These are phyloP conservation scores for Carcharodon carcharias DNA, from an alignment of 2,797 vertebrate genomes.

Conservation along the genomic window DNA sequence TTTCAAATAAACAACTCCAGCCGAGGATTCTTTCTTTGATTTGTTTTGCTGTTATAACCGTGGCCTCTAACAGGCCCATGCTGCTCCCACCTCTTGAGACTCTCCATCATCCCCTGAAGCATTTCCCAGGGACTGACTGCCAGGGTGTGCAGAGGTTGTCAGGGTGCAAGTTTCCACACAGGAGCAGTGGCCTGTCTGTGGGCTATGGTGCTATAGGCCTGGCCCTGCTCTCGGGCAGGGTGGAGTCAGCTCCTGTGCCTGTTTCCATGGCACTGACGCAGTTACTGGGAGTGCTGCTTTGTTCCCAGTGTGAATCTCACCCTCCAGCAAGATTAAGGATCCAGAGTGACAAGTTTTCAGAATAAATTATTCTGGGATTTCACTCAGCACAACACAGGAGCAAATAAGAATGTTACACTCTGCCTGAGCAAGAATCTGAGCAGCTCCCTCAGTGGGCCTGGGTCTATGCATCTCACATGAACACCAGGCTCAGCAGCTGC, in stretches of 20 bases:
- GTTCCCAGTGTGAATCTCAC: neutral
- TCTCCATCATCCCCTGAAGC: neutral
- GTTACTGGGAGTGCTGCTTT: neutral
- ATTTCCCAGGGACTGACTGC: neutral
- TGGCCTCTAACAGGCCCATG: neutral
- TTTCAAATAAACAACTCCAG: constrained; percentile 16
- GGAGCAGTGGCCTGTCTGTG: neutral
- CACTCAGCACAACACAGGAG: neutral
- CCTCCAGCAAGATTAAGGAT: neutral
- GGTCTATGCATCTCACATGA: neutral
- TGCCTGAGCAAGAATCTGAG: neutral
- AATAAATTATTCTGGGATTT: neutral
- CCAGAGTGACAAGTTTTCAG: neutral
- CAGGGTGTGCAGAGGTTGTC: neutral
- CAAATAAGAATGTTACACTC: neutral
- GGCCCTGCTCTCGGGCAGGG: neutral
- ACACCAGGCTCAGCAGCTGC: neutral
- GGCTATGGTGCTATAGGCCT: no score
- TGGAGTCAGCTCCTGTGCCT: neutral
- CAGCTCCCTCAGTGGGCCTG: neutral
- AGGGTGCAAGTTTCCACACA: neutral
- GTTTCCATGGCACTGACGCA: neutral
- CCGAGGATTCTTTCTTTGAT: neutral
- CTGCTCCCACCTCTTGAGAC: neutral
- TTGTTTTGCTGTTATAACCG: neutral